Evolutionary conservation across 2,888 invertebrate species (phyloP).

Genomic region (Aleiodes testaceus): DNA sequence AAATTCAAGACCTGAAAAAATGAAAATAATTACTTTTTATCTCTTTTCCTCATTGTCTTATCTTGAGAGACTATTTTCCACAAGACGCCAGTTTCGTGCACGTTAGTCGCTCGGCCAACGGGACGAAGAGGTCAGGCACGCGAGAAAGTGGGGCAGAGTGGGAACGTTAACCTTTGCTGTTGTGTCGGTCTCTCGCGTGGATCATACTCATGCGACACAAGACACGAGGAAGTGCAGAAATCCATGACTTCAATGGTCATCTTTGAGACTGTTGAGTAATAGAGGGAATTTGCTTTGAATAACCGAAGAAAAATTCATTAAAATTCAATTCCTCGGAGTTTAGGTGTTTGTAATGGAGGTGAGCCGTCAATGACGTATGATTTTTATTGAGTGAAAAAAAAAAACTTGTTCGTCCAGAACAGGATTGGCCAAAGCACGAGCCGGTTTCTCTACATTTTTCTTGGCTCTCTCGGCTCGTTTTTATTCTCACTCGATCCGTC

Average conservation of each 20-base stretch:
- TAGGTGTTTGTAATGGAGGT: constrained; percentile 1
- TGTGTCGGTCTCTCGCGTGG: constrained; percentile 48
- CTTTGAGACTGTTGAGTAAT: not conserved
- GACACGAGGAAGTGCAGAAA: not conserved
- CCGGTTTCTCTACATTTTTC: constrained; percentile 31
- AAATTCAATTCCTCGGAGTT: not conserved
- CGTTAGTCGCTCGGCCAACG: constrained; percentile 22
- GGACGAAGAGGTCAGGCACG: constrained; percentile 58
- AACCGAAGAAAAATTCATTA: constrained; percentile 36
- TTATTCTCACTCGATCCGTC: not conserved
- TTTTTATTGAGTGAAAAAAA: not conserved
- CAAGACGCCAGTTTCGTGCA: constrained; percentile 3
- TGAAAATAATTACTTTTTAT: no score
- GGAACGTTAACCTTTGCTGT: constrained; percentile 60
- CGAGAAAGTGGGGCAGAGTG: constrained; percentile 61
- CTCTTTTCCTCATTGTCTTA: not conserved
- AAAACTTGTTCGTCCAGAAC: constrained; percentile 14
- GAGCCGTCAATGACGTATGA: not conserved
- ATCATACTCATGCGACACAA: constrained; percentile 15
- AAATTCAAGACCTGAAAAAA: no score
- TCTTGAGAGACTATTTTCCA: constrained; percentile 12
- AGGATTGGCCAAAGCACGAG: not conserved
- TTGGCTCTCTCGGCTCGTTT: not conserved
- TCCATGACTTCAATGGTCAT: not conserved
- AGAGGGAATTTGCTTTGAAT: not conserved